phyloP scores from a whole-genome alignment of 1,140 invertebrate genomes.

The Drosophila bifasciata region DNA sequence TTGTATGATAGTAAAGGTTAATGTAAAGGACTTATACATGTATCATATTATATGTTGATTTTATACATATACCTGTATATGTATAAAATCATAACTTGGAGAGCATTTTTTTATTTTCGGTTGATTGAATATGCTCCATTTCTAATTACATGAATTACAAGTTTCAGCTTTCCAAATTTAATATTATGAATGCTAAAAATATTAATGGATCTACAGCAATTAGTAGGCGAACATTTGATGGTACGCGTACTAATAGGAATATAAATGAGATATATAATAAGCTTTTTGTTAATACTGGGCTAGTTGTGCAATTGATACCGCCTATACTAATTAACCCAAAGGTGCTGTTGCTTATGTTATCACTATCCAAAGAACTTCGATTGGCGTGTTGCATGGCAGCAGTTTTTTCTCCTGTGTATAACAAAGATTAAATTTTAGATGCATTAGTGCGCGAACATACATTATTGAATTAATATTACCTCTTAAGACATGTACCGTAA shows the following conservation, averaged over 20 bases:
- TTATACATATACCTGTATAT: constrained; percentile 61
- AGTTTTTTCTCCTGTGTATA: constrained; percentile 86
- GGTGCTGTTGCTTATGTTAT: constrained; percentile 60
- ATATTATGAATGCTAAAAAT: constrained; percentile 49
- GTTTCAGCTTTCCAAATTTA: constrained; percentile 68
- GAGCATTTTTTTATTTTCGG: constrained; percentile 44
- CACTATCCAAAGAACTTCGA: constrained; percentile 78
- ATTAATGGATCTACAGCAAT: constrained; percentile 27
- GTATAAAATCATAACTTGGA: constrained; percentile 34
- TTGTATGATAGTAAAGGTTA: constrained; percentile 14
- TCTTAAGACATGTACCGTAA: constrained; percentile 88
- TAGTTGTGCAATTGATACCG: constrained; percentile 49
- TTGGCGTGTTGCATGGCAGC: constrained; percentile 88
- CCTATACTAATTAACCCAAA: constrained; percentile 55
- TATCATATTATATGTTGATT: constrained; percentile 32
- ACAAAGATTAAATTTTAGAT: not conserved
- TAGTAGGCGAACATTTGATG: constrained; percentile 33
- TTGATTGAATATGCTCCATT: constrained; percentile 55
- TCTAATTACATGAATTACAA: constrained; percentile 15
- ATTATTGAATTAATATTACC: constrained; percentile 57
- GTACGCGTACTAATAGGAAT: constrained; percentile 41
- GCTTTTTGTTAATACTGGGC: constrained; percentile 24
- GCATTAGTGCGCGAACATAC: not conserved
- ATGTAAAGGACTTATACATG: constrained; percentile 11
- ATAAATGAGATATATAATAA: constrained; percentile 44